Base-by-base conservation (phyloP, 1,140 invertebrate species). In the Megalopta genalis region DNA sequence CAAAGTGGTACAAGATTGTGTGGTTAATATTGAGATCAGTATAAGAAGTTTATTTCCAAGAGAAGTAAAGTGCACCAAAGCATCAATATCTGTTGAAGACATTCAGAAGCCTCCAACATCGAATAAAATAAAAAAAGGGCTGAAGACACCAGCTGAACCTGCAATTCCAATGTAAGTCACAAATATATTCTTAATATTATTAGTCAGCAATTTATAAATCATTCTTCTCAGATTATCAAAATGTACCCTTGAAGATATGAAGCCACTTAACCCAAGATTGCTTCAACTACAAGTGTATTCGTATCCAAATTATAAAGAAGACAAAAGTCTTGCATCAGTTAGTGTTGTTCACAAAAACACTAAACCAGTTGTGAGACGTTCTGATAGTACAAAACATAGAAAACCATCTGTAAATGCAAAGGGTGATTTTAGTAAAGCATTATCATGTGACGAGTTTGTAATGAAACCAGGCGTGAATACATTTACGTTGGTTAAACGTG, bases 301-400 rank as follows among this genome's bases (percentile, higher is more conserved):
- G 2, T 95, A 95, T 87, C 91, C 97, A 42, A 96, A 97, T 85
- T 96, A 96, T 82, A 96, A 97, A 89, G 95, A 97, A 88, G 96
- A 98, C 88, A 96, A 95, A 87, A 96, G 95, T 72, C 89, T 97
- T 8, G 95, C 94, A 74, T 94, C 94, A 74, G 95, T 95, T 1
- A 62, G 94, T 95, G 27, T 95, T 94, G 39, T 95, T 94, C 87
- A 94, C 92, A 88, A 95, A 93, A 90, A 93, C 91, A 27, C 94
- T 92, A 93, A 95, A 92, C 68, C 91, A 86, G 23, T 91, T 68
- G 69, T 96, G 71, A 94, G 93, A 90, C 82, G 95, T 72, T 92
- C 95, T 49, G 94, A 95, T 81, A 94, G 94, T 81, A 91, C 91
- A 27, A 95, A 95, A 88, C 94, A 94, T 80, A 92, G 94, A 77